These are phyloP conservation scores for Crotalus viridis DNA, from an alignment of 2,113 vertebrate genomes.

Conservation along the genomic window DNA sequence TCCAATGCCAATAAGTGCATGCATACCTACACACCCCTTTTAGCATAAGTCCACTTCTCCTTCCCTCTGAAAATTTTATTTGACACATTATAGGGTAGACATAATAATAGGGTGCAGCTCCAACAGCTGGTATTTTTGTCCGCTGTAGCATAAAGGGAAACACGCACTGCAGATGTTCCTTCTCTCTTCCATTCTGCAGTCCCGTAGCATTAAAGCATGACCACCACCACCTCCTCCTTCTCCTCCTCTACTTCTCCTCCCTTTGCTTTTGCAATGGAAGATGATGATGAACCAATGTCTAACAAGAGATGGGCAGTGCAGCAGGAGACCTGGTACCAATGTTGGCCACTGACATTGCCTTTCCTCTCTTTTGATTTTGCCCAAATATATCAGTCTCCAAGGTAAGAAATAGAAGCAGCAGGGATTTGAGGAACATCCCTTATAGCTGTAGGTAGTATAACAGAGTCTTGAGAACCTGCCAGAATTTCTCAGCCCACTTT, in stretches of 20 bases:
- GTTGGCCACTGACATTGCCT: neutral
- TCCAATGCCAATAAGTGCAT: neutral
- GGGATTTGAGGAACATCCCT: neutral
- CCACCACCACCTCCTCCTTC: too few relatives aligned
- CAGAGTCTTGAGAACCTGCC: neutral
- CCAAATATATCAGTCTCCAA: neutral
- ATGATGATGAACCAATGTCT: neutral
- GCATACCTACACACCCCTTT: neutral
- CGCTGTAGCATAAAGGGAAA: neutral
- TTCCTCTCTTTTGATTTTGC: neutral
- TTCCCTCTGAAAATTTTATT: neutral
- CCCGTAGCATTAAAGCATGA: neutral
- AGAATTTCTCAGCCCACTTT: neutral
- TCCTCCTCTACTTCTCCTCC: neutral
- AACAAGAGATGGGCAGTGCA: neutral
- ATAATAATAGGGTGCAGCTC: neutral
- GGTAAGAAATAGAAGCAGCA: neutral
- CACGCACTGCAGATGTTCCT: neutral
- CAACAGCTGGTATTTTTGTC: neutral
- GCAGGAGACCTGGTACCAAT: neutral
- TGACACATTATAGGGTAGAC: neutral
- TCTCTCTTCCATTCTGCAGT: neutral
- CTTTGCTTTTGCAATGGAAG: neutral
- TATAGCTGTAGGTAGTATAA: neutral
- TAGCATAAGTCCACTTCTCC: neutral